Evolutionary conservation across 1,140 invertebrate species (phyloP), one percentile per base, ranked within the genome.

Genomic region (Charaxes varanes): DNA sequence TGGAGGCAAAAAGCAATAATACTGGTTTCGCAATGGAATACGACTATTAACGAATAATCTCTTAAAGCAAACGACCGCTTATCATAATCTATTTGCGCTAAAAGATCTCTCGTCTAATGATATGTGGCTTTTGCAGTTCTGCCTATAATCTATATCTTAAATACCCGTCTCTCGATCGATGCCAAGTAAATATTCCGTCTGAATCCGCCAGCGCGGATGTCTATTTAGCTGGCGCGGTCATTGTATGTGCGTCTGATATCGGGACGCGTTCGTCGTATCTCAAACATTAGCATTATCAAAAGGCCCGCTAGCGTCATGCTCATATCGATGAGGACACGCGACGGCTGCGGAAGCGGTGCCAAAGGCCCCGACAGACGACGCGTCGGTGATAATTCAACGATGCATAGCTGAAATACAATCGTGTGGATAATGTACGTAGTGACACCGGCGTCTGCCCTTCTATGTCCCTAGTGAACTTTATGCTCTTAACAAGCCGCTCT

Each of bases 271-370:
- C 53, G 53, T 55, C 53, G 60, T 80, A 77, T 80, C 72, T 62
- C 40, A 37, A 62, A 72, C 69, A 76, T 80, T 81, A 70, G 69
- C 71, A 76, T 74, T 76, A 81, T 81, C 73, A 76, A 69, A 68
- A 71, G 64, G 61, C 37, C 69, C 69, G 71, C 72, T 45, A 56
- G 64, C 55, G 69, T 71, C 62, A 67, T 64, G 67, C 50, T 70
- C 60, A 62, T 73, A 76, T 76, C 72, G 55, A 58, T 43, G 62
- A 43, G 62, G 62, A 74, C 70, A 69, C 62, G 62, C 65, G 62
- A 68, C 64, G 62, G 61, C 67, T 62, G 72, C 72, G 71, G 72
- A 80, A 80, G 70, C 50, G 52, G 46, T 63, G 58, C 45, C 58
- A 67, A 73, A 72, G 64, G 64, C 61, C 54, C 61, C 60, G 57